Conservation (phyloP, 2,888 invertebrate species). For the Lepidochrysops patricia region DNA sequence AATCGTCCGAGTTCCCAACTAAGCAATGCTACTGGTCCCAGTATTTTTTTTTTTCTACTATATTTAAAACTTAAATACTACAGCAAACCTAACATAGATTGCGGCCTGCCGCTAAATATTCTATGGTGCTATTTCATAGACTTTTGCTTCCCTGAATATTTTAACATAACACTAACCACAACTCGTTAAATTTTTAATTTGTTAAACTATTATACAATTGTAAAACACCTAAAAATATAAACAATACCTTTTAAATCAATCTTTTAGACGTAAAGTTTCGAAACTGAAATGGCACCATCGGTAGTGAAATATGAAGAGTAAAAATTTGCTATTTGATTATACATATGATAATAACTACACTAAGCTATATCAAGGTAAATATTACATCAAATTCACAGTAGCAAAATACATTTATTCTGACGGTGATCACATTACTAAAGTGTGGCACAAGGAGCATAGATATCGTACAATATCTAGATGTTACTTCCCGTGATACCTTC, state of each 20-base stretch:
- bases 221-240: slow-evolving; percentile 12
- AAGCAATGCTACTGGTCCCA: background rate
- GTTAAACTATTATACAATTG: slow-evolving; percentile 4
- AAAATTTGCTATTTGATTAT: slow-evolving; percentile 3
- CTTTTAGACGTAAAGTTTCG: background rate
- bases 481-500: slow-evolving; percentile 78
- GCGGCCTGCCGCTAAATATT: slow-evolving; percentile 12
- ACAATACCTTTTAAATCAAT: slow-evolving; percentile 3
- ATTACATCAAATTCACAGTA: slow-evolving; percentile 16
- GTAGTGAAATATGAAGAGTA: background rate
- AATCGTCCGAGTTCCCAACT: too few relatives aligned
- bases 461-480: slow-evolving; percentile 46
- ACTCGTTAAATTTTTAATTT: background rate
- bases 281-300: slow-evolving; percentile 11
- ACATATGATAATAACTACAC: slow-evolving; percentile 10
- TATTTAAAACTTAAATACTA: background rate
- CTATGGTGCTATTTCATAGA: slow-evolving; percentile 13
- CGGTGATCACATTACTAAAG: slow-evolving; percentile 21
- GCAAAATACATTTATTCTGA: slow-evolving; percentile 21
- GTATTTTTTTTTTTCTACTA: background rate
- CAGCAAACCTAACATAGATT: background rate
- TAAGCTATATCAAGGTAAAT: slow-evolving; percentile 13
- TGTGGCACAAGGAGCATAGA: slow-evolving; percentile 30
- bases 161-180: slow-evolving; percentile 7
- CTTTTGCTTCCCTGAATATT: slow-evolving; percentile 9